Base-by-base conservation (phyloP, 2,888 invertebrate species). In the Catocala nupta region DNA sequence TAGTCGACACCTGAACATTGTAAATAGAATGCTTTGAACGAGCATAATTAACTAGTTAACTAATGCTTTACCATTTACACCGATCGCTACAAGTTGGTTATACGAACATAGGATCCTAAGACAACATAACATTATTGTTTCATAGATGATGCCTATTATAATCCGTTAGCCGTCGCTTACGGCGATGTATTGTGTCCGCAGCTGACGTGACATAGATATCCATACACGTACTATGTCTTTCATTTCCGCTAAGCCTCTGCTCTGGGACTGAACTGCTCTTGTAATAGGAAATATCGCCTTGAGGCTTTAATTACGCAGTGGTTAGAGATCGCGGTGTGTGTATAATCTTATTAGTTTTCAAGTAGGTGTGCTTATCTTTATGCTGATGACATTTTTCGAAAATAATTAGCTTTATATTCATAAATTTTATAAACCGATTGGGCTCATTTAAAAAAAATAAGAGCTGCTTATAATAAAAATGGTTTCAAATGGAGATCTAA, bases 281-380 rank as follows among this genome's bases (percentile, higher is more conserved):
- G 25, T 33, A 42, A 57, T 11, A 33, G 59, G 6, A 12, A 42
- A 59, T 48, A 59, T 53, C 48, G 47, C 39, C 12, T 48, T 53
- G 34, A 59, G 39, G 43, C 33, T 42, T 59, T 48, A 59, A 53
- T 53, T 59, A 48, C 48, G 48, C 39, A 39, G 53, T 7, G 59
- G 53, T 49, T 48, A 34, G 47, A 42, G 53, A 48, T 43, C 53
- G 33, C 53, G 34, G 12, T 59, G 52, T n/a, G 39, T 13, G 52
- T 63, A 55, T 60, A 63, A 73, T 70, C 55, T 53, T 59, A 65
- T 71, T 73, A 73, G 58, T 63, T 73, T 39, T 55, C 65, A 44
- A 10, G n/a, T 39, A 45, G 45, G 1, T 33, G 5, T 44, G 11
- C 33, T 36, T 7, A 8, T 4, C 8, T 8, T 36, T 1, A 7